Evolutionary conservation across 2,797 vertebrate species (phyloP), one percentile per base, ranked within the genome.

Genomic region (Distichodus sexfasciatus): DNA sequence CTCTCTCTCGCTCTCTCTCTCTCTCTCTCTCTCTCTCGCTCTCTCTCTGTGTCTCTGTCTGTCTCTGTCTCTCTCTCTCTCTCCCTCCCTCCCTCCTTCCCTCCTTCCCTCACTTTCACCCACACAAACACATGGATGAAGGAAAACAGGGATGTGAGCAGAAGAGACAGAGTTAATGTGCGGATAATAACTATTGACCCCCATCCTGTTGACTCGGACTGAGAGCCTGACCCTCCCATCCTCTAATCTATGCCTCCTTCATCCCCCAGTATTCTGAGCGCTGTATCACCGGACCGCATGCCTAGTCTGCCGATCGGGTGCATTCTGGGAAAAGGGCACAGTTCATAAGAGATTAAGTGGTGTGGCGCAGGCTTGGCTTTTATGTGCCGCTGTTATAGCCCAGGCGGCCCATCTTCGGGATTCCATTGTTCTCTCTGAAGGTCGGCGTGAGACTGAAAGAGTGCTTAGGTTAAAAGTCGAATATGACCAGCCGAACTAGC

Each of bases 181-280:
- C 59, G 33, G 60, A 50, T 61, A 61, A 50, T 43, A 26, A 54
- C 19, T 61, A 68, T 62, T 57, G 29, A 36, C 11, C 29, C 41
- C 31, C 19, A 31, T 53, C 44, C 44, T 57, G 33, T 12, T 51
- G 36, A 53, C 53, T 31, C 36, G 23, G 3, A 61, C 26, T 43
- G 12, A 43, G 3, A 36, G 21, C 19, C 19, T 38, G 35, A n/a
- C 46, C 44, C 26, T 1, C 35, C 33, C 11, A 21, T 26, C 43
- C 29, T 8, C 43, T 26, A 44, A 35, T 57, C 19, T 11, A 12
- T 28, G 14, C 21, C 14, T 1, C 21, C 28, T 46, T 46, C 12
- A 41, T 9, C 29, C 14, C 14, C 3, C 41, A 24, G 21, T n/a
- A n/a, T n/a, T 14, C 9, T 46, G n/a, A 26, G 43, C 7, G 23